A percentile compares a stretch with the other conserved stretches of the same genome.
Evolutionary conservation across 2,888 invertebrate genomes (phyloP).

Genomic region (Drosophila mimetica): DNA sequence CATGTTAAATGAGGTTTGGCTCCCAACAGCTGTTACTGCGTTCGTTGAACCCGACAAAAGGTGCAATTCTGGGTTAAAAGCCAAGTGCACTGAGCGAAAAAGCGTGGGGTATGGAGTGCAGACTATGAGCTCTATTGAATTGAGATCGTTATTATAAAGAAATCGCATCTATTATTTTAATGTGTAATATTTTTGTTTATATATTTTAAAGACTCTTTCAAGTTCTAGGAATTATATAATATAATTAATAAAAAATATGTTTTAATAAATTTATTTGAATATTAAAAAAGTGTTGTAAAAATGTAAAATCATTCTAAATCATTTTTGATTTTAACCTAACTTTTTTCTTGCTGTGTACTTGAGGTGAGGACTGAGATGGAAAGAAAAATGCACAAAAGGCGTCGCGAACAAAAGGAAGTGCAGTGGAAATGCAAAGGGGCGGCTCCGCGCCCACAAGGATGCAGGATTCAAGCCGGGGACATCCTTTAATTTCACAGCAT

Average conservation of each 20-base stretch:
- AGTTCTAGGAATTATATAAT: no score
- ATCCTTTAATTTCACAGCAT: constrained; percentile 50
- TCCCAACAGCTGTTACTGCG: constrained; percentile 68
- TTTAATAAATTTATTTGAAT: no score
- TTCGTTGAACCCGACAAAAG: constrained; percentile 62
- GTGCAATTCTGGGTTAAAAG: constrained; percentile 16
- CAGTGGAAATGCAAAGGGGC: constrained; percentile 6
- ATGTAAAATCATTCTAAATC: no score
- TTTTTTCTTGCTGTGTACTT: constrained; percentile 13
- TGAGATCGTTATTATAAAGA: no score
- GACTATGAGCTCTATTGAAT: no score
- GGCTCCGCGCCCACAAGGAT: constrained; percentile 5
- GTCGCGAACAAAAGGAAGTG: constrained; percentile 50
- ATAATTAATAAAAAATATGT: no score
- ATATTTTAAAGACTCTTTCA: no score
- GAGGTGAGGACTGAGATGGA: not conserved
- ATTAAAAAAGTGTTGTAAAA: no score
- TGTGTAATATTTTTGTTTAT: no score
- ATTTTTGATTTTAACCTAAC: no score
- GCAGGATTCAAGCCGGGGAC: constrained; percentile 4
- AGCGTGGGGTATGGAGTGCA: no score
- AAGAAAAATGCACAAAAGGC: constrained; percentile 33
- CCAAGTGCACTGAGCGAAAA: constrained; percentile 12
- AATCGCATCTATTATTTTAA: no score
- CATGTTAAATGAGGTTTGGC: constrained; percentile 28